These are phyloP conservation scores for Plagiodera versicolora DNA, from an alignment of 2,888 invertebrate genomes.

Conservation along the genomic window DNA sequence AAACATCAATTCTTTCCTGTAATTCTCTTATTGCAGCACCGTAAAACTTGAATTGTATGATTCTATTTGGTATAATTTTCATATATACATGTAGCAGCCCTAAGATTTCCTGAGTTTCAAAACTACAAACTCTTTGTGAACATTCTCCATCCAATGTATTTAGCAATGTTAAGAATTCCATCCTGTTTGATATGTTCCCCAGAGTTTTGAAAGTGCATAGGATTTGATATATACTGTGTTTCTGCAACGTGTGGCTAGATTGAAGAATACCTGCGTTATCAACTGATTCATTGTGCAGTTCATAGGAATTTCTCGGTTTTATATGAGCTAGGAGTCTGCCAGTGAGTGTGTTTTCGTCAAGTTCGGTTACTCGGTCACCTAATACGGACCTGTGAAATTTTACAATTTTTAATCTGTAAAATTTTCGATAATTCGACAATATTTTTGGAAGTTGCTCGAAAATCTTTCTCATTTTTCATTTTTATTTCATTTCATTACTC, in stretches of 20 bases:
- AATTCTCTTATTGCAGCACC: slow-evolving; percentile 41
- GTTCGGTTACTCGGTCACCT: slow-evolving; percentile 20
- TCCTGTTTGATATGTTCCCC: not conserved
- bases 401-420: not conserved
- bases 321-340: slow-evolving; percentile 40
- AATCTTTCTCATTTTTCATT: not conserved
- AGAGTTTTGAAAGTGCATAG: not conserved
- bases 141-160: slow-evolving; percentile 47
- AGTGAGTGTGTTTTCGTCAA: slow-evolving; percentile 35
- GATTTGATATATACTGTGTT: not conserved
- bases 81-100: slow-evolving; percentile 45
- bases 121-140: slow-evolving; percentile 37
- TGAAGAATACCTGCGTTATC: not conserved
- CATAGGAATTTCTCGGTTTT: slow-evolving; percentile 8
- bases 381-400: slow-evolving; percentile 11
- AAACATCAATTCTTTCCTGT: slow-evolving; percentile 31
- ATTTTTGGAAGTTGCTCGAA: not conserved
- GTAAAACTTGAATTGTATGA: slow-evolving; percentile 46
- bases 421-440: not conserved
- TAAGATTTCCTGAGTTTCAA: slow-evolving; percentile 40
- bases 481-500: not conserved
- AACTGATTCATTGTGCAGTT: not conserved
- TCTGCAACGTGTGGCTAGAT: not conserved
- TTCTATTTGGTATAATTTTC: slow-evolving; percentile 43
- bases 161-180: slow-evolving; percentile 37